phyloP scores from a whole-genome alignment of 2,888 invertebrate genomes.

The Drosophila pseudotalamancana region DNA sequence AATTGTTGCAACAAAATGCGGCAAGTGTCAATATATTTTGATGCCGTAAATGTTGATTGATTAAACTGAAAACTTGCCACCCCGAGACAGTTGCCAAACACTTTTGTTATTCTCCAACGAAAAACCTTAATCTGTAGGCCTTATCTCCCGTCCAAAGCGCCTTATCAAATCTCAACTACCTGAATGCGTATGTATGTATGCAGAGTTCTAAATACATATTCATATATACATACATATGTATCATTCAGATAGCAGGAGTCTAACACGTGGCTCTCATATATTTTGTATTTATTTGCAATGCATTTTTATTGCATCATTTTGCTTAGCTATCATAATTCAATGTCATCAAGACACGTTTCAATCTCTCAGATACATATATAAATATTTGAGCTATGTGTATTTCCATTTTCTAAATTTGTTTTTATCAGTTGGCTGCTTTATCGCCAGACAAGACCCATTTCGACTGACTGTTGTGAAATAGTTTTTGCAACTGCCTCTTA shows the following conservation, averaged over 20 bases:
- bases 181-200: constrained; percentile 5
- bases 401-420: not conserved
- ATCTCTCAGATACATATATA: not conserved
- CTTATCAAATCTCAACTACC: constrained; percentile 35
- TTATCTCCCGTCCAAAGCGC: constrained; percentile 26
- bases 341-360: constrained; percentile 5
- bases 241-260: not conserved
- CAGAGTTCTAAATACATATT: not conserved
- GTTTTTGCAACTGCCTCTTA: not conserved
- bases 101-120: constrained; percentile 21
- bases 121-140: constrained; percentile 24
- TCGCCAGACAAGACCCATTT: constrained; percentile 16
- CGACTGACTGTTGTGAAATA: constrained; percentile 23
- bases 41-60: constrained; percentile 59
- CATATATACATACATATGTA: not conserved
- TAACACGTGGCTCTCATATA: constrained; percentile 7
- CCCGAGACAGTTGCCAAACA: not conserved
- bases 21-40: constrained; percentile 81
- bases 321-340: not conserved
- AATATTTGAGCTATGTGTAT: not conserved
- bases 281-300: not conserved
- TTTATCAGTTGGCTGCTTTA: constrained; percentile 6
- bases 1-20: constrained; percentile 68
- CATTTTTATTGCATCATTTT: not conserved
- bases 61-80: constrained; percentile 15